Evolutionary conservation across 2,113 vertebrate genomes (phyloP).

Genomic region (Clarias gariepinus): DNA sequence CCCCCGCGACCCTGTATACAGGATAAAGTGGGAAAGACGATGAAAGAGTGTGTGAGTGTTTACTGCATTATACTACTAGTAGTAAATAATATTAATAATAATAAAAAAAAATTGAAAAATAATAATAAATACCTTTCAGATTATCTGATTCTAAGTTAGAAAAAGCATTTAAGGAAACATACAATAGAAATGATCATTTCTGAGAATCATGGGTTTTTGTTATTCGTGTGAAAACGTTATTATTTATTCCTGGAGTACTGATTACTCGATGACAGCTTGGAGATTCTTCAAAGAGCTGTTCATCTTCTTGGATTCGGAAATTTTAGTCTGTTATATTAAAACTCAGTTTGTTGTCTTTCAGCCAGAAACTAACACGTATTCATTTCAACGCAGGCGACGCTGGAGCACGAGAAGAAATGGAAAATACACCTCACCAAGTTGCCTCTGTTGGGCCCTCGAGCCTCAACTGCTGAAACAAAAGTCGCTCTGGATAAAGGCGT

Average conservation of each 20-base stretch:
- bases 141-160: not conserved
- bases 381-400: not conserved
- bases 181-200: not conserved
- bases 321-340: not conserved
- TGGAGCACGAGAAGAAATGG: not conserved
- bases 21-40: too few relatives aligned
- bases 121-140: not conserved
- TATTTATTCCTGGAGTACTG: too few relatives aligned
- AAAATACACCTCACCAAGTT: too few relatives aligned
- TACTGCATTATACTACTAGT: too few relatives aligned
- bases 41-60: too few relatives aligned
- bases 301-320: not conserved
- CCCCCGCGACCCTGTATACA: too few relatives aligned
- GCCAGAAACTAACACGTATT: not conserved
- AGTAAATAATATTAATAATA: not conserved
- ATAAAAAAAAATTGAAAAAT: too few relatives aligned
- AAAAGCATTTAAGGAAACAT: not conserved
- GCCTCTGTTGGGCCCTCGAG: too few relatives aligned
- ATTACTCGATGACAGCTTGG: not conserved
- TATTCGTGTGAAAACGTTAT: not conserved
- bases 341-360: not conserved
- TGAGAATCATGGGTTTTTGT: not conserved
- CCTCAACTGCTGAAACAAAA: too few relatives aligned
- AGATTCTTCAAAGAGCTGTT: not conserved
- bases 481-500: too few relatives aligned